These are phyloP conservation scores for Strix aluco DNA, from an alignment of 2,113 vertebrate genomes.

Conservation along the genomic window DNA sequence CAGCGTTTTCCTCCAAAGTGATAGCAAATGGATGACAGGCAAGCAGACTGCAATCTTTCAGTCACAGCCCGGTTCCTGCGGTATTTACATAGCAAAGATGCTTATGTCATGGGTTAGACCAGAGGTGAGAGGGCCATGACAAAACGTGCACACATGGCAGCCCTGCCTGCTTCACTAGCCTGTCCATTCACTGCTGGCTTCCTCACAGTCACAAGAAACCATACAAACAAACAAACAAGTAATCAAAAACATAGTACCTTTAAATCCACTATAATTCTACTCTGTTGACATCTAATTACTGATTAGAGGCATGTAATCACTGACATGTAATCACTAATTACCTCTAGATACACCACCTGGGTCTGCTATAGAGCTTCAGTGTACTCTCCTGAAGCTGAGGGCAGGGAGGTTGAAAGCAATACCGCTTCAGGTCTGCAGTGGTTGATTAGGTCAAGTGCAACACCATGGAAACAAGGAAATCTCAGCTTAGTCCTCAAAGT, in stretches of 20 bases:
- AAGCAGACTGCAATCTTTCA: not conserved
- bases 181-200: not conserved
- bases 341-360: not conserved
- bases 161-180: not conserved
- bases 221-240: not conserved
- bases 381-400: not conserved
- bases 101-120: not conserved
- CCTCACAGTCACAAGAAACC: not conserved
- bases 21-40: not conserved
- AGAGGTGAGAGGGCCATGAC: not conserved
- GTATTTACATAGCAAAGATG: not conserved
- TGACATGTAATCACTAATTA: constrained; percentile 6
- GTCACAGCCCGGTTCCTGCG: rapidly evolving
- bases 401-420: not conserved
- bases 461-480: not conserved
- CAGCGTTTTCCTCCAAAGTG: not conserved
- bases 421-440: not conserved
- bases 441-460: not conserved
- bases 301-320: not conserved
- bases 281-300: constrained; percentile 15
- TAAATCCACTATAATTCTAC: constrained; percentile 7
- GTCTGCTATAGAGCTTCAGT: not conserved
- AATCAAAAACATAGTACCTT: not conserved
- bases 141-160: not conserved
- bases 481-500: not conserved